Evolutionary conservation across 2,888 invertebrate genomes (phyloP).

Genomic region (Therioaphis trifolii): DNA sequence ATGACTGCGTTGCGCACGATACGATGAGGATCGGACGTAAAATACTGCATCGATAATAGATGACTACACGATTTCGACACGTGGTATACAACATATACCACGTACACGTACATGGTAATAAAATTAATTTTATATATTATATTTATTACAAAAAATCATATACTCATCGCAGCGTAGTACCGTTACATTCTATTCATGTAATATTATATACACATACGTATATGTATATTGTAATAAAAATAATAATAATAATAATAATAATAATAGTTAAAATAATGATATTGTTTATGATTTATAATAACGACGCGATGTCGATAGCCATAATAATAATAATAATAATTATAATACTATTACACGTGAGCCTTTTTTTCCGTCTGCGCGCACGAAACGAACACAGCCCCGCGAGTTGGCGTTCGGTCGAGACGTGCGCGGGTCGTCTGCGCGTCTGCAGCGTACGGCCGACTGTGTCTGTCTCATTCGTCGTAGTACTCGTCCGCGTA

Average conservation of each 20-base stretch:
- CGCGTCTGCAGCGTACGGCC: neutral
- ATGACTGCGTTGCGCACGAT: too few relatives aligned
- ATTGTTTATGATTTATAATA: neutral
- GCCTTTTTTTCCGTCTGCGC: slow-evolving; percentile 2
- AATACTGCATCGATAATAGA: too few relatives aligned
- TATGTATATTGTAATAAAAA: neutral
- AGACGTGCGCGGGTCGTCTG: neutral
- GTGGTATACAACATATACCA: too few relatives aligned
- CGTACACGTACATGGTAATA: too few relatives aligned
- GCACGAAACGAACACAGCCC: neutral
- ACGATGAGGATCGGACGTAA: too few relatives aligned
- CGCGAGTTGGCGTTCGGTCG: too few relatives aligned
- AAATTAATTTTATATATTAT: neutral
- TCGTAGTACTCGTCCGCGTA: slow-evolving; percentile 59
- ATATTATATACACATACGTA: neutral
- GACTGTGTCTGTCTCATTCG: too few relatives aligned
- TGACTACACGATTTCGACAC: too few relatives aligned
- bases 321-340: neutral
- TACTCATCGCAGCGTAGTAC: neutral
- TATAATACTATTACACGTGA: slow-evolving; percentile 27
- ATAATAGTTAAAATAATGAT: slow-evolving; percentile 31
- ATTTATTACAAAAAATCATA: slow-evolving; percentile 33
- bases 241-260: neutral
- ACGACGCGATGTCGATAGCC: neutral
- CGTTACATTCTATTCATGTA: neutral